Percentiles rank a stretch among this genome's conserved stretches.
Conservation (phyloP, 2,797 vertebrate species). For the Perodicticus potto region DNA sequence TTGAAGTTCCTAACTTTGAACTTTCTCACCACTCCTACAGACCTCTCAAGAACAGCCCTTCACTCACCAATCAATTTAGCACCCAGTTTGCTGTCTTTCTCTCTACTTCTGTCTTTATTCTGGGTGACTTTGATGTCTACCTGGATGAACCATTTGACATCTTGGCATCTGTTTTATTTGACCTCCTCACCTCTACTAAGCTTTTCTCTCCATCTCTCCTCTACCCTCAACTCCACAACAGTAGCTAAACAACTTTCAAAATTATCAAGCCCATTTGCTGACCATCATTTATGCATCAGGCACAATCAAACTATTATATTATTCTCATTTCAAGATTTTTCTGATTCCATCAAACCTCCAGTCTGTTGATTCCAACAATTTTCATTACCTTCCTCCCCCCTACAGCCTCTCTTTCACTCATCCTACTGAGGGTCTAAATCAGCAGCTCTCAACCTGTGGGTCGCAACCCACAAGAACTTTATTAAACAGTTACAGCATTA, state of each 20-base stretch:
- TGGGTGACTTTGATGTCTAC: not conserved
- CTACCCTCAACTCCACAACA: not conserved
- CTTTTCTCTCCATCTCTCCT: not conserved
- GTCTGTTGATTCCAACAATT: not conserved
- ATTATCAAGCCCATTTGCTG: not conserved
- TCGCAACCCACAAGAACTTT: too few species aligned
- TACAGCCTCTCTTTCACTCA: not conserved
- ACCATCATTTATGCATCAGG: not conserved
- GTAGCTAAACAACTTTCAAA: not conserved
- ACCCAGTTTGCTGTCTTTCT: not conserved
- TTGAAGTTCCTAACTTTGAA: not conserved
- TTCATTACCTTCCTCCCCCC: not conserved
- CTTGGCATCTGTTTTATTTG: not conserved
- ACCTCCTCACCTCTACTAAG: not conserved
- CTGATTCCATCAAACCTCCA: not conserved
- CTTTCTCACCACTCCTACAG: not conserved
- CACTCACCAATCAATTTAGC: not conserved
- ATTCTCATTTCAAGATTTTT: not conserved
- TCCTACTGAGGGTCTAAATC: not conserved
- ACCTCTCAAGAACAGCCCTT: not conserved
- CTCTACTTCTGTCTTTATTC: not conserved
- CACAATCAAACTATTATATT: not conserved
- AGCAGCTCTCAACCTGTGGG: too few species aligned
- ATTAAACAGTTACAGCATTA: too few species aligned
- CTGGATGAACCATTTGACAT: not conserved